These are phyloP conservation scores for Tachina grossa DNA, from an alignment of 2,888 invertebrate genomes.

Conservation along the genomic window DNA sequence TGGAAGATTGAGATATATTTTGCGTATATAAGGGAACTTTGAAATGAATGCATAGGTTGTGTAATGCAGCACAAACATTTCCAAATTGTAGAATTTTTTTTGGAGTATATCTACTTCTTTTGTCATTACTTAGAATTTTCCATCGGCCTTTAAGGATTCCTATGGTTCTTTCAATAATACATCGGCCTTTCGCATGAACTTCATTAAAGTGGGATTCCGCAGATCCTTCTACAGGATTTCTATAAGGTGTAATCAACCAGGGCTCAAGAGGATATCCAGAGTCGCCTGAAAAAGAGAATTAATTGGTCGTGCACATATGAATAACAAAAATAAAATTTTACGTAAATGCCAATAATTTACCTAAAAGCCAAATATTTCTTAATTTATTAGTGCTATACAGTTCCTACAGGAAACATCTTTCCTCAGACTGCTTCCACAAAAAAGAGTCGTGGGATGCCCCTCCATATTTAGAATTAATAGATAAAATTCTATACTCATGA, in stretches of 20 bases:
- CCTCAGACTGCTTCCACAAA: too few species aligned
- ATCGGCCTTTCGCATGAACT: constrained; percentile 45
- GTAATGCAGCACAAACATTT: constrained; percentile 32
- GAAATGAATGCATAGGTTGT: not conserved
- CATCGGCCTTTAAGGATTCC: constrained; percentile 56
- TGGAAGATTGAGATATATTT: constrained; percentile 15
- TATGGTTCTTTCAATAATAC: constrained; percentile 50
- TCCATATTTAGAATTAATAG: too few species aligned
- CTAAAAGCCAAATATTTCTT: too few species aligned
- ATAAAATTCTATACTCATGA: too few species aligned
- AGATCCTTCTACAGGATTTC: constrained; percentile 31
- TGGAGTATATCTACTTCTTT: constrained; percentile 45
- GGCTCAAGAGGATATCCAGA: constrained; percentile 31
- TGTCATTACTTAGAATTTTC: constrained; percentile 54
- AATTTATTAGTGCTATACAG: too few species aligned
- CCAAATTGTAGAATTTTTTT: constrained; percentile 34
- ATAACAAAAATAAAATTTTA: too few species aligned
- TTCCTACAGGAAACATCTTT: too few species aligned
- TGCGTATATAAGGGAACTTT: constrained; percentile 33
- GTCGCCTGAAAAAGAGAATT: constrained; percentile 1
- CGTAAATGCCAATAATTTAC: too few species aligned
- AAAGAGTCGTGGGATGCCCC: too few species aligned
- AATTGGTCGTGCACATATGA: too few species aligned
- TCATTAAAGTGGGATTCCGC: constrained; percentile 39
- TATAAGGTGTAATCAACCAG: constrained; percentile 23